phyloP scores from a whole-genome alignment of 2,797 vertebrate genomes.

The Sternarchorhynchus goeldii region DNA sequence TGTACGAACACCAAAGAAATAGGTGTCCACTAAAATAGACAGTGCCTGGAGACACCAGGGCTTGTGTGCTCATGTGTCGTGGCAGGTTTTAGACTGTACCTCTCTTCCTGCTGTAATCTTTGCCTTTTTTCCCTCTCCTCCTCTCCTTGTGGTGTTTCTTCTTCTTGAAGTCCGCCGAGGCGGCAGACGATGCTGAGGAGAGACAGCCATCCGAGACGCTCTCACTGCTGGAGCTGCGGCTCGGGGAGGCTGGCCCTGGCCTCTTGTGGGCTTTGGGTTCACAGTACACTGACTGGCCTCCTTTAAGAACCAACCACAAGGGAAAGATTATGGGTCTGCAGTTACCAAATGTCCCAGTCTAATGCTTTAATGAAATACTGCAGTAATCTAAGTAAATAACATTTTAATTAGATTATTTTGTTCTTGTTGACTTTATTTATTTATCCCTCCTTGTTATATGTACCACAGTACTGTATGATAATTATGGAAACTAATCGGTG shows the following conservation, averaged over 20 bases:
- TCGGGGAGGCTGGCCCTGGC: conserved; percentile 60
- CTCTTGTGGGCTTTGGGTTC: conserved; percentile 70
- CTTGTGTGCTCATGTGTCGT: too few relatives aligned
- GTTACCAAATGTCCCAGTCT: too few relatives aligned
- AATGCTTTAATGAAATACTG: background rate
- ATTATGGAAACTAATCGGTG: too few relatives aligned
- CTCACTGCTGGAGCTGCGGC: conserved; percentile 60
- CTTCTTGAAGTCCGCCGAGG: conserved; percentile 65
- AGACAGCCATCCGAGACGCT: conserved; percentile 64
- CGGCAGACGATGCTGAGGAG: conserved; percentile 63
- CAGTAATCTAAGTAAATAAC: background rate
- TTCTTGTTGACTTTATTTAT: too few relatives aligned
- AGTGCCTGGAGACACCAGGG: background rate
- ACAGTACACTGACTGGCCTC: conserved; percentile 62
- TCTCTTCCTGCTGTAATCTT: conserved; percentile 63
- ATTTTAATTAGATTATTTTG: too few relatives aligned
- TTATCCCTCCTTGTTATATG: too few relatives aligned
- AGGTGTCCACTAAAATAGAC: background rate
- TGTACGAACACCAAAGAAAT: too few relatives aligned
- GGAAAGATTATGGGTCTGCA: conserved; percentile 52
- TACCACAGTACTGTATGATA: too few relatives aligned
- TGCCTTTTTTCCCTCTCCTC: conserved; percentile 74
- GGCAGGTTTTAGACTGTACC: conserved; percentile 53
- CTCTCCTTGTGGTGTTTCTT: conserved; percentile 72
- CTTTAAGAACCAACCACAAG: conserved; percentile 52